phyloP scores from a whole-genome alignment of 1,140 invertebrate genomes.

The Anthonomus grandis region DNA sequence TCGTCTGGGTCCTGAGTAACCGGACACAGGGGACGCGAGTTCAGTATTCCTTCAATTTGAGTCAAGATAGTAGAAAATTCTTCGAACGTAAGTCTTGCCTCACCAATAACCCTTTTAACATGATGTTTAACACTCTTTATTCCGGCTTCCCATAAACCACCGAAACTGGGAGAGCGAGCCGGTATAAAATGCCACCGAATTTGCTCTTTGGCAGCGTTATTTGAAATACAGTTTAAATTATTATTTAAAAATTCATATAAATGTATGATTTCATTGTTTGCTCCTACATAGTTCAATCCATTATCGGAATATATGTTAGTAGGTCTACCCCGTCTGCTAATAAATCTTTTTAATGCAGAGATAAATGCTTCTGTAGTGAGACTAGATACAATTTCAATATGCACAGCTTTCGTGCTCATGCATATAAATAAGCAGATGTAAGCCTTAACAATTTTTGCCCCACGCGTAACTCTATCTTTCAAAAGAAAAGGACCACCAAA shows the following conservation, averaged over 20 bases:
- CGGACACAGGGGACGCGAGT: slow-evolving; percentile 10
- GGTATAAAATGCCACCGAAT: slow-evolving; percentile 49
- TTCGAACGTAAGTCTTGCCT: slow-evolving; percentile 13
- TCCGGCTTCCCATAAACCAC: slow-evolving; percentile 48
- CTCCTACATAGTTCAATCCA: slow-evolving; percentile 33
- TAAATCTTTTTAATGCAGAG: slow-evolving; percentile 36
- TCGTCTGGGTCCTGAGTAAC: slow-evolving; percentile 15
- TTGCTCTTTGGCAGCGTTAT: neutral
- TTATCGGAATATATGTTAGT: slow-evolving; percentile 30
- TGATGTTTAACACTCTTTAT: slow-evolving; percentile 45
- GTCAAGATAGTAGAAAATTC: slow-evolving; percentile 12
- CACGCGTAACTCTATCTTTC: slow-evolving; percentile 2
- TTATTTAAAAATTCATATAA: slow-evolving; percentile 15
- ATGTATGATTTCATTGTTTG: slow-evolving; percentile 9
- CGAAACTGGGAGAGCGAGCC: slow-evolving; percentile 47
- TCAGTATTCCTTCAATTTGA: slow-evolving; percentile 9
- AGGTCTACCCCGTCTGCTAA: slow-evolving; percentile 19
- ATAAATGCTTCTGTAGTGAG: slow-evolving; percentile 35
- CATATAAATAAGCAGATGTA: slow-evolving; percentile 21
- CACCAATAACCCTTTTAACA: slow-evolving; percentile 11
- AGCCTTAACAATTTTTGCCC: slow-evolving; percentile 21
- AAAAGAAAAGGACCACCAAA: slow-evolving; percentile 6
- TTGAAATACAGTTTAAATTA: neutral
- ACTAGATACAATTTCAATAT: slow-evolving; percentile 43
- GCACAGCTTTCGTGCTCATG: slow-evolving; percentile 38